These are phyloP conservation scores for Mus spicilegus DNA, from an alignment of 2,113 vertebrate species.

Conservation along the genomic window DNA sequence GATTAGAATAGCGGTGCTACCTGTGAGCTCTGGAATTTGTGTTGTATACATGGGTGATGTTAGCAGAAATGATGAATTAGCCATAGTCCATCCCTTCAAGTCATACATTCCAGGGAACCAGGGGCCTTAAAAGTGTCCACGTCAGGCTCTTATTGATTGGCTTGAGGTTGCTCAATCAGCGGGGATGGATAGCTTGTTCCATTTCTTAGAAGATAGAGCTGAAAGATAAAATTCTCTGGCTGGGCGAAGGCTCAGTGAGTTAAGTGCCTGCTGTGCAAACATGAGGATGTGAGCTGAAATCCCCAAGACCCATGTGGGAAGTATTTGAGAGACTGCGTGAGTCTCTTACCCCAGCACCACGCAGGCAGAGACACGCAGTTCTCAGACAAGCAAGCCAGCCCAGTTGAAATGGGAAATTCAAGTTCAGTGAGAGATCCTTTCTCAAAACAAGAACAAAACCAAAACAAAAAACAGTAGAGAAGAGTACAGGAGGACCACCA, in stretches of 20 bases:
- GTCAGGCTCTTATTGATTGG: not conserved
- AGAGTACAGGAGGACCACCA: not conserved
- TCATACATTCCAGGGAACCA: not conserved
- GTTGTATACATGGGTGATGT: not conserved
- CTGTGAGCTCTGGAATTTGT: not conserved
- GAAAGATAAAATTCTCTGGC: not conserved
- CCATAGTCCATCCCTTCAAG: not conserved
- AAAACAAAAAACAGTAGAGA: not conserved
- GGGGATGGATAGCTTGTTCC: not conserved
- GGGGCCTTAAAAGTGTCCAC: not conserved
- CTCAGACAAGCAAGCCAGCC: too few relatives aligned
- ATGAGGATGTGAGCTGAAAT: not conserved
- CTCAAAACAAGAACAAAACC: not conserved
- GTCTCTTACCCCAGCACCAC: not conserved
- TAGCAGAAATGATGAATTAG: not conserved
- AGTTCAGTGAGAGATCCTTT: too few relatives aligned
- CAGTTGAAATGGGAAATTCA: not conserved
- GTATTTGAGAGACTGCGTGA: not conserved
- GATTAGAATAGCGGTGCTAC: not conserved
- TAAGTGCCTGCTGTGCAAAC: not conserved
- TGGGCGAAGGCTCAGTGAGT: not conserved
- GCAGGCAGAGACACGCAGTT: too few relatives aligned
- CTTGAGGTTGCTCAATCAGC: not conserved
- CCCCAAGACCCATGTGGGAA: not conserved
- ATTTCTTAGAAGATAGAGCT: slow-evolving; percentile 22